Base-by-base conservation (phyloP, 2,797 vertebrate species). In the Tokudaia tokunoshimensis region DNA sequence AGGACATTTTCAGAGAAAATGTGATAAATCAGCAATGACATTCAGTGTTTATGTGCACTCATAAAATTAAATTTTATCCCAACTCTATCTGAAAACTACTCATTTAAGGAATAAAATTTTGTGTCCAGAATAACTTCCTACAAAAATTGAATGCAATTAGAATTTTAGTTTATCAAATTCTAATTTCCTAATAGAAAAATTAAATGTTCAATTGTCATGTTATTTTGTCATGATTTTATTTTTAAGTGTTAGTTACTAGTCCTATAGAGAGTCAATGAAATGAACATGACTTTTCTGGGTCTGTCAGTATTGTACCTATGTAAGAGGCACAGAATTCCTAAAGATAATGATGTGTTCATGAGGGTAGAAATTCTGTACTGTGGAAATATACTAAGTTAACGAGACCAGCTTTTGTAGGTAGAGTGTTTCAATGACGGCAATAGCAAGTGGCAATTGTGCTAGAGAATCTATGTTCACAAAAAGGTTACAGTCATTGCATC, bases 161-260 rank as follows among this genome's bases (percentile, higher is more conserved):
- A 95, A 63, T 94, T 97, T 97, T 50, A 95, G 88, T 96, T 97
- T 96, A 92, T 96, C 57, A 97, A 97, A 98, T 97, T 97, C 89
- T 88, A 96, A 97, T 41, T 95, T 14, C 10, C 37, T 91, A 97
- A 76, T 97, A 95, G 70, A 72, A 96, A 41, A 96, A 50, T 93
- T 93, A 79, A 6, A 89, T 52, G 91, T 95, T 97, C 96, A 98
- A 97, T 98, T 97, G 92, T 96, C 83, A 70, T 96, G 26, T 26
- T 97, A 91, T 97, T 97, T 94, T 86, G 95, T 29, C 44, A 12
- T 92, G 14, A 75, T 80, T 89, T 97, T 83, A 96, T 93, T 96
- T 96, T 97, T 79, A 95, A 94, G 22, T 89, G 86, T 93, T 97
- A 98, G 92, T 96, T 97, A 94, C 95, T 94, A 96, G 93, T 17